These are phyloP conservation scores for Drosophila nannoptera DNA, from an alignment of 1,140 invertebrate species.

Conservation along the genomic window DNA sequence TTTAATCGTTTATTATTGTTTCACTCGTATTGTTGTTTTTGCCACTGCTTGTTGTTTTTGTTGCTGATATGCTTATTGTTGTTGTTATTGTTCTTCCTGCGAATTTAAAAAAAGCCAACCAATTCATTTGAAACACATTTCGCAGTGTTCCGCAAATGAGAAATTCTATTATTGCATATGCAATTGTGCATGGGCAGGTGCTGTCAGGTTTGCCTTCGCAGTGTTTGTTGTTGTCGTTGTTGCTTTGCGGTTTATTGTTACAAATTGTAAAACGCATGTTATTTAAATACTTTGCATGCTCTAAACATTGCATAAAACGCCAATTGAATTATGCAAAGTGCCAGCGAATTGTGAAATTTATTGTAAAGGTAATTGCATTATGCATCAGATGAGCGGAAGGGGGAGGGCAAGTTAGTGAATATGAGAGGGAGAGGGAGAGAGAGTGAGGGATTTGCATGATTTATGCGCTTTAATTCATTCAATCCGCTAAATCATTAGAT, in stretches of 20 bases:
- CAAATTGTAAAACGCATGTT: conserved; percentile 52
- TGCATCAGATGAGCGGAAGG: not conserved
- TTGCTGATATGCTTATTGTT: not conserved
- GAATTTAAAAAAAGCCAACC: conserved; percentile 31
- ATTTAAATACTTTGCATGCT: conserved; percentile 40
- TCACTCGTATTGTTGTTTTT: not conserved
- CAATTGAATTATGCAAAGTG: conserved; percentile 29
- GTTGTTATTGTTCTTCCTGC: conserved; percentile 9
- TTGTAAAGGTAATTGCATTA: conserved; percentile 47
- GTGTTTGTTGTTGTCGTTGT: conserved; percentile 21
- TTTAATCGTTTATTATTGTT: conserved; percentile 34
- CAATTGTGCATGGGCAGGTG: conserved; percentile 3
- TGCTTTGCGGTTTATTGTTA: conserved; percentile 25
- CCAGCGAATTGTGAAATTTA: conserved; percentile 40
- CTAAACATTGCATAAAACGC: conserved; percentile 48
- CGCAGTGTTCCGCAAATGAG: conserved; percentile 33
- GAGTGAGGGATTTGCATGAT: conserved; percentile 9
- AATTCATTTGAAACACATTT: conserved; percentile 58
- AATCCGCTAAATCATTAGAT: conserved; percentile 18
- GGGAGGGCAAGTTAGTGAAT: not conserved
- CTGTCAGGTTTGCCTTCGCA: conserved; percentile 4
- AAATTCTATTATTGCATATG: conserved; percentile 22
- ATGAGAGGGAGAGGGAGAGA: no score
- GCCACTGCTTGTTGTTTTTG: conserved; percentile 7
- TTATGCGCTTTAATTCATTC: conserved; percentile 5